Evolutionary conservation across 2,797 vertebrate genomes (phyloP).

Genomic region (Cephalopachus bancanus): DNA sequence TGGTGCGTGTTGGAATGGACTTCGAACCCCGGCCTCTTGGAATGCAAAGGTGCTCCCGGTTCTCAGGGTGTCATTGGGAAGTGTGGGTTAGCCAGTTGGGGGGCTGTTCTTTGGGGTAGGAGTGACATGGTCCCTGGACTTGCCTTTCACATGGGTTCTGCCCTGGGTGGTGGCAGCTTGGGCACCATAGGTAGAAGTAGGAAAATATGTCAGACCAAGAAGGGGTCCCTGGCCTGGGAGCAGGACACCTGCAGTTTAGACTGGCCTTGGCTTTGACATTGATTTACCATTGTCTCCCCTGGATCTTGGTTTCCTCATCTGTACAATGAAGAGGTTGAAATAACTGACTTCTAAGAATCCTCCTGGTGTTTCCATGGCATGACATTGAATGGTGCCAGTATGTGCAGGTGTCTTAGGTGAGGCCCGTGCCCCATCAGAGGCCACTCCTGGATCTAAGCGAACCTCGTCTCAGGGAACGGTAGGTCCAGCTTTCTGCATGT

Average conservation of each 20-base stretch:
- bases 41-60: constrained; percentile 86
- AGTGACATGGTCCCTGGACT: background rate
- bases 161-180: background rate
- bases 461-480: background rate
- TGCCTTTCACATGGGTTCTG: background rate
- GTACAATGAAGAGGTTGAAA: background rate
- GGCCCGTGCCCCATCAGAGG: background rate
- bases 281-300: too few species aligned
- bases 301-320: background rate
- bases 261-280: background rate
- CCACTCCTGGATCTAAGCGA: background rate
- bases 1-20: constrained; percentile 87
- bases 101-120: background rate
- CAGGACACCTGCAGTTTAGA: background rate
- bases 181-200: background rate
- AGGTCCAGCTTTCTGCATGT: background rate
- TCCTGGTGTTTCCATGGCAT: background rate
- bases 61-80: background rate
- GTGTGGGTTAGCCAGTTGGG: background rate
- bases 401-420: background rate
- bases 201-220: background rate
- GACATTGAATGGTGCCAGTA: background rate
- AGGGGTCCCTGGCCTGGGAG: background rate
- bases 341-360: background rate
- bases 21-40: constrained; percentile 84